These are phyloP conservation scores for Pyralis farinalis DNA, from an alignment of 2,888 invertebrate species.

Conservation along the genomic window DNA sequence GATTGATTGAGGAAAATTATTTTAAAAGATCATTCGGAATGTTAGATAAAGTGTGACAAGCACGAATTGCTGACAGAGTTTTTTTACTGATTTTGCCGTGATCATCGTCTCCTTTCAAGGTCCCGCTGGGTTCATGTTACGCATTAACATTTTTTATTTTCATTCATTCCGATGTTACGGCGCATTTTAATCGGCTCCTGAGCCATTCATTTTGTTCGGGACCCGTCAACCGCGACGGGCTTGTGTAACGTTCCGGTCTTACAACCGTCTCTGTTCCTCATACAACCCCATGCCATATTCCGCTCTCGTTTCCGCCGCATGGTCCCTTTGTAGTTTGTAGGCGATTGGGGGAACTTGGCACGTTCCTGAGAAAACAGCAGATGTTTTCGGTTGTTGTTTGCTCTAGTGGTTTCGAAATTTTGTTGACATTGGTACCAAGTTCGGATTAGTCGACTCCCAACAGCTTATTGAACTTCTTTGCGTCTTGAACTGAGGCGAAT, in stretches of 20 bases:
- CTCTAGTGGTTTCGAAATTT: constrained; percentile 49
- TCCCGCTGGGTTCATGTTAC: constrained; percentile 57
- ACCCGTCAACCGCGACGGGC: constrained; percentile 72
- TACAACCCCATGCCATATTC: constrained; percentile 11
- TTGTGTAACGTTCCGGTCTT: constrained; percentile 72
- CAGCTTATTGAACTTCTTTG: constrained; percentile 27
- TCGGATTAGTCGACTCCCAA: constrained; percentile 36
- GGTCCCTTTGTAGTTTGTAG: constrained; percentile 61
- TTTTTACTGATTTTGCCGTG: constrained; percentile 22
- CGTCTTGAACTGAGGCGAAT: not conserved
- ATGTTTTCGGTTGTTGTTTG: constrained; percentile 60
- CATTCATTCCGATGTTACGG: constrained; percentile 68
- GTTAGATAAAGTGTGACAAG: too few relatives aligned
- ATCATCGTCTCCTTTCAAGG: constrained; percentile 29
- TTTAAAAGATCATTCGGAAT: too few relatives aligned
- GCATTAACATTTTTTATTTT: constrained; percentile 64
- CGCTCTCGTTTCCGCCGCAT: constrained; percentile 48
- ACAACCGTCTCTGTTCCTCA: constrained; percentile 30
- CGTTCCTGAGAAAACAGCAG: constrained; percentile 77
- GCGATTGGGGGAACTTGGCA: constrained; percentile 74
- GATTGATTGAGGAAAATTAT: too few relatives aligned
- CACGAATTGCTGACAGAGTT: not conserved
- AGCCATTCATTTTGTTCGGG: constrained; percentile 74
- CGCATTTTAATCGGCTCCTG: constrained; percentile 69
- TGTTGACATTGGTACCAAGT: constrained; percentile 33